These are phyloP conservation scores for Glyphotaelius pellucidus DNA, from an alignment of 2,888 invertebrate species.

Conservation along the genomic window DNA sequence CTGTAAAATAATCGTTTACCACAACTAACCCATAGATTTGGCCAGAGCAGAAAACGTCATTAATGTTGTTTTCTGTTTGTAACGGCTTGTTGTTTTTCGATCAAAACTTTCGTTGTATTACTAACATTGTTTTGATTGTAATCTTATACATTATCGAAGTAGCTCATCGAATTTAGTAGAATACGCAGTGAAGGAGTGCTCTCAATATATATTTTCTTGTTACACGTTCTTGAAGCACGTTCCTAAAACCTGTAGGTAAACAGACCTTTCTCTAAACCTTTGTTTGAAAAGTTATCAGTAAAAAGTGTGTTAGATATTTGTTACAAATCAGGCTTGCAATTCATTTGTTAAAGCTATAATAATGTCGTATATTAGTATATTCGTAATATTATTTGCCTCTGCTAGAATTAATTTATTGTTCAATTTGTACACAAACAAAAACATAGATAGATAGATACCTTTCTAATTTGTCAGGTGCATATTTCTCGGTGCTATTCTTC, in stretches of 20 bases:
- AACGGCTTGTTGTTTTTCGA: not conserved
- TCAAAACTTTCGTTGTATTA: not conserved
- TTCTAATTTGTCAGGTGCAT: no score
- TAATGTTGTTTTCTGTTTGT: not conserved
- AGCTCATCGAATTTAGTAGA: not conserved
- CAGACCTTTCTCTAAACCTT: not conserved
- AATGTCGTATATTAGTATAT: no score
- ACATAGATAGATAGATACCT: no score
- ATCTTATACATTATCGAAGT: slow-evolving; percentile 3
- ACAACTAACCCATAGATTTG: not conserved
- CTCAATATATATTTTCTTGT: not conserved
- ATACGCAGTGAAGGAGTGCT: not conserved
- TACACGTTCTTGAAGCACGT: not conserved
- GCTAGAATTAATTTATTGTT: no score
- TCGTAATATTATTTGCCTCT: no score
- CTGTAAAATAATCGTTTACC: not conserved
- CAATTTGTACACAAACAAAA: no score
- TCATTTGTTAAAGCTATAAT: not conserved
- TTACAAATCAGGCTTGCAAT: not conserved
- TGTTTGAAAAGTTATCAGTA: not conserved
- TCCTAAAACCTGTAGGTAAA: not conserved
- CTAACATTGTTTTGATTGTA: not conserved
- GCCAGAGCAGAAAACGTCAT: not conserved
- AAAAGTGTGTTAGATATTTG: not conserved
- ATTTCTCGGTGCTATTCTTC: no score